Conservation (phyloP, 2,888 invertebrate genomes). For the Anodontia alba region DNA sequence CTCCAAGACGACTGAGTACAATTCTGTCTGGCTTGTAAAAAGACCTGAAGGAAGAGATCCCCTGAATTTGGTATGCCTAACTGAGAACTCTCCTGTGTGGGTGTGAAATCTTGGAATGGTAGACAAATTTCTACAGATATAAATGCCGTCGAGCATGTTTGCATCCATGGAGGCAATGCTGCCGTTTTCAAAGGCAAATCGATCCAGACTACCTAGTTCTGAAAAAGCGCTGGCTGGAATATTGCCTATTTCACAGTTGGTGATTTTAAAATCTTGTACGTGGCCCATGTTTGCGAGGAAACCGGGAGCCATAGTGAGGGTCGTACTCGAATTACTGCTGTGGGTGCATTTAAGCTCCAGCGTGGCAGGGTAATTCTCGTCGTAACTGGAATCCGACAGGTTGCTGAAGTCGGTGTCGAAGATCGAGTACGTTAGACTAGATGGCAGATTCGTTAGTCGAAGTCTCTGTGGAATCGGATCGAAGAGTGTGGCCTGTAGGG, state of each 20-base stretch:
- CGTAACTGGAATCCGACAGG: slow-evolving; percentile 33
- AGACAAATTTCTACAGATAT: slow-evolving; percentile 34
- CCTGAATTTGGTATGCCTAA: slow-evolving; percentile 36
- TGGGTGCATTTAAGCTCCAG: slow-evolving; percentile 55
- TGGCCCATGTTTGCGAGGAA: slow-evolving; percentile 42
- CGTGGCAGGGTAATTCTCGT: slow-evolving; percentile 57
- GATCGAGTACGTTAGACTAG: slow-evolving; percentile 39
- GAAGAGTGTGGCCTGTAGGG: slow-evolving; percentile 33
- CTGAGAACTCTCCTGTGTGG: slow-evolving; percentile 37
- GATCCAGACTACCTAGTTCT: slow-evolving; percentile 44
- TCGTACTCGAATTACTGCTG: not conserved
- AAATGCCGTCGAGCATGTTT: slow-evolving; percentile 41
- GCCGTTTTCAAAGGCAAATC: slow-evolving; percentile 58
- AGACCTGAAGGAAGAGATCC: slow-evolving; percentile 29
- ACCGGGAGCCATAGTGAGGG: slow-evolving; percentile 29
- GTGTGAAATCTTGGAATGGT: slow-evolving; percentile 39
- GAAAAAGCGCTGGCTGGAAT: slow-evolving; percentile 45
- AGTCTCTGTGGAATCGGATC: slow-evolving; percentile 51
- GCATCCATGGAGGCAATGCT: slow-evolving; percentile 46
- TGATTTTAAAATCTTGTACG: slow-evolving; percentile 56
- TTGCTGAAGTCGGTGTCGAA: slow-evolving; percentile 40
- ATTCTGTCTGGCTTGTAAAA: slow-evolving; percentile 24
- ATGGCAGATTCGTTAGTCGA: slow-evolving; percentile 28
- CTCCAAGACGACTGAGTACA: slow-evolving; percentile 41
- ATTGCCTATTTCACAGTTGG: slow-evolving; percentile 46